Evolutionary conservation across 2,888 invertebrate species (phyloP).

Genomic region (Cataglyphis rosenhaueri): DNA sequence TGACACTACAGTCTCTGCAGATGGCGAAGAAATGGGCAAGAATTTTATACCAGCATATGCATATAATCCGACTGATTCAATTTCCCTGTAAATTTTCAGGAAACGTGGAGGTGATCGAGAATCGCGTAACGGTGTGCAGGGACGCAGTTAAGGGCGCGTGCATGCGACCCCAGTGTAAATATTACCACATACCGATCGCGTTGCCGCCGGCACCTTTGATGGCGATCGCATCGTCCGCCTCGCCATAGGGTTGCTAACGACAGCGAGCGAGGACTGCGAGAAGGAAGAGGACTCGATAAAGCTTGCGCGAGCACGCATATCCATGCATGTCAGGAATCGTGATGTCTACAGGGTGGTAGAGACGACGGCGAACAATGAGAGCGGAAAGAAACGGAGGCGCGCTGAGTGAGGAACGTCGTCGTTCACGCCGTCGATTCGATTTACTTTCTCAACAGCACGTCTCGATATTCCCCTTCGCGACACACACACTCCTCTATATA

Average conservation of each 20-base stretch:
- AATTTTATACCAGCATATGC: neutral
- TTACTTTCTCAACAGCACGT: slow-evolving; percentile 17
- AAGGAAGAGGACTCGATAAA: slow-evolving; percentile 42
- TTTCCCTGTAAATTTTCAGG: slow-evolving; percentile 87
- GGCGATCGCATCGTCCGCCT: slow-evolving; percentile 87
- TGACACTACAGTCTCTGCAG: neutral
- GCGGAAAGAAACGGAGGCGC: slow-evolving; percentile 25
- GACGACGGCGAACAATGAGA: slow-evolving; percentile 15
- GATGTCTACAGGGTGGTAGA: slow-evolving; percentile 34
- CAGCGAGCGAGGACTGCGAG: slow-evolving; percentile 36
- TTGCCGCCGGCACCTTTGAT: slow-evolving; percentile 93
- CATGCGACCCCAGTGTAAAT: slow-evolving; percentile 97
- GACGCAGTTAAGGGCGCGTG: slow-evolving; percentile 98
- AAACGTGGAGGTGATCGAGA: slow-evolving; percentile 97
- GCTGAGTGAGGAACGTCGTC: slow-evolving; percentile 57
- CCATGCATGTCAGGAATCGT: slow-evolving; percentile 17
- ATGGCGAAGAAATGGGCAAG: neutral
- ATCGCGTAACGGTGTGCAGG: slow-evolving; percentile 98
- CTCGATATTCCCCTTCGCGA: slow-evolving; percentile 45
- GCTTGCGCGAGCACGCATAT: slow-evolving; percentile 38
- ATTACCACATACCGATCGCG: slow-evolving; percentile 98
- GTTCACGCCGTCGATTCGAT: slow-evolving; percentile 53
- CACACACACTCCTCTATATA: slow-evolving; percentile 19
- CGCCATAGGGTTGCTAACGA: slow-evolving; percentile 76
- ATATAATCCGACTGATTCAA: neutral